Base-by-base conservation (phyloP, 1,140 invertebrate species). In the Bradynema listronoti region DNA sequence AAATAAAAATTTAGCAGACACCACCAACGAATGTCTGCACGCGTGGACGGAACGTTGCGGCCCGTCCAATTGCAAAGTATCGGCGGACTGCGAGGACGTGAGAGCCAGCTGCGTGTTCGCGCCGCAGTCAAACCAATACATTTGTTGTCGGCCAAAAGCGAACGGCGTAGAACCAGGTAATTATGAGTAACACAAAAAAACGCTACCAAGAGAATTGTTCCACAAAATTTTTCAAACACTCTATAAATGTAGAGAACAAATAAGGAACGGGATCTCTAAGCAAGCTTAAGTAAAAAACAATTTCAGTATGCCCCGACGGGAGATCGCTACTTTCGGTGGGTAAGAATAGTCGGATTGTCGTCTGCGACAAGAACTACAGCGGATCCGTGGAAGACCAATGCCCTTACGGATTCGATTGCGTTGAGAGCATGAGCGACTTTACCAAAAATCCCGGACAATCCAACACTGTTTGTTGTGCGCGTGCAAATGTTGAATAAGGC, bases 81-180 rank as follows among this genome's bases (percentile, higher is more conserved):
- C 64, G 1, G 14, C 57, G 6, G 64, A 66, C 56, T 66, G 64
- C 24, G 46, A 16, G 9, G 58, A 51, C 11, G 24, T 56, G 0
- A 30, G 16, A 7, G 63, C 64, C 0, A 42, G 22, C 19, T 66
- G 64, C 55, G 50, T 66, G 30, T 66, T 62, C 43, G 59, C 56
- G 30, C 19, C 53, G 11, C 11, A 24, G 0, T 24, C 47, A 14
- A 62, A 53, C 24, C 34, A 65, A 14, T 49, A 61, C 32, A 55
- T 67, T 43, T 66, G 64, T 42, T 66, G 64, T 34, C 51, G 43
- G n/a, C 57, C 64, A 4, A 66, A 53, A 19, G 24, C 58, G n/a
- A 43, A 30, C 16, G 63, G 63, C 24, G 42, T 68, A 22, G 11
- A 52, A 16, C 64, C 64, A 36, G 24, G 64, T 67, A 22, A 51